Percentiles rank a stretch among this genome's conserved stretches.
These are phyloP conservation scores for Eupithecia tripunctaria DNA, from an alignment of 2,888 invertebrate genomes.

Conservation along the genomic window DNA sequence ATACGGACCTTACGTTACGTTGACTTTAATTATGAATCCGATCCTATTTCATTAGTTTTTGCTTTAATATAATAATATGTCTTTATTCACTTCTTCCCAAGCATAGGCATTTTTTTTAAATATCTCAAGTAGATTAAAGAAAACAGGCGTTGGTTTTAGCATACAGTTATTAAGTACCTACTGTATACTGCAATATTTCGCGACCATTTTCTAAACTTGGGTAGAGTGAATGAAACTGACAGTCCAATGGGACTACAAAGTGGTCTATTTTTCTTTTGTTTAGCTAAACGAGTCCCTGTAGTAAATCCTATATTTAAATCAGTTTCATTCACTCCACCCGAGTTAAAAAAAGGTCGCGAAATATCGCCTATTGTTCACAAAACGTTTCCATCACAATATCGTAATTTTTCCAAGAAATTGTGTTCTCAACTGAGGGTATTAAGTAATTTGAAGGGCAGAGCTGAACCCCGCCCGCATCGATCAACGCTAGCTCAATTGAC, in stretches of 20 bases:
- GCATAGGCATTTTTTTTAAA: neutral
- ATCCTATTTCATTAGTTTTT: neutral
- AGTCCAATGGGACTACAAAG: too few relatives aligned
- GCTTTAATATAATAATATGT: neutral
- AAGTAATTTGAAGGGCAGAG: constrained; percentile 71
- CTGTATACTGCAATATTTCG: too few relatives aligned
- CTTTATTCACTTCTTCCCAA: neutral
- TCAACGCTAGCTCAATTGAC: constrained; percentile 79
- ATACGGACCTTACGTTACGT: neutral
- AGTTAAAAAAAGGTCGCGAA: neutral
- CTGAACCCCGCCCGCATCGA: constrained; percentile 68
- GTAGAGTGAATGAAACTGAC: too few relatives aligned
- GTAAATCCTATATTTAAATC: neutral
- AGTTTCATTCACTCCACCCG: neutral
- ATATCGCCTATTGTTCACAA: neutral
- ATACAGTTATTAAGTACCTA: too few relatives aligned
- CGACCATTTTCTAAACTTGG: too few relatives aligned
- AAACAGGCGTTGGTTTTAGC: too few relatives aligned
- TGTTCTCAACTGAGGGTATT: constrained; percentile 46
- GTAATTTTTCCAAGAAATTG: constrained; percentile 23
- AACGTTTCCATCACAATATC: neutral
- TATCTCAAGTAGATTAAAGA: too few relatives aligned
- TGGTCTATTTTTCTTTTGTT: neutral
- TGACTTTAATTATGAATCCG: neutral
- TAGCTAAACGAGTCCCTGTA: neutral